Percentiles rank a stretch among this genome's conserved stretches.
Conservation (phyloP, 2,797 vertebrate genomes). For the Macropodus opercularis region DNA sequence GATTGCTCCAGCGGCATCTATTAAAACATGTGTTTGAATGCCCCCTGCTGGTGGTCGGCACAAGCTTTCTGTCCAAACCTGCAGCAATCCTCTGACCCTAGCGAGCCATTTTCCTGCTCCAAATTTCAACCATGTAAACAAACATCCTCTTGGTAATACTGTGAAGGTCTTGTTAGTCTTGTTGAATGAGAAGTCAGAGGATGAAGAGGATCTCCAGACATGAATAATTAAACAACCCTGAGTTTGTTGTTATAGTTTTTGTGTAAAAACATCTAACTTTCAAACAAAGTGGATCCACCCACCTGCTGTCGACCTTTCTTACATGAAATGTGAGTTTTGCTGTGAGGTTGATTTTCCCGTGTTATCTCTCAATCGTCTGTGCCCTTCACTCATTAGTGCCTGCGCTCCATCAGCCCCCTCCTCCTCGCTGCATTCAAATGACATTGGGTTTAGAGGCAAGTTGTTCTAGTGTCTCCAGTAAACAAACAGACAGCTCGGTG, state of each 20-base stretch:
- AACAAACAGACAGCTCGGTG: conserved; percentile 49
- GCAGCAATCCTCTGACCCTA: conserved; percentile 17
- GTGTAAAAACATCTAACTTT: conserved; percentile 16
- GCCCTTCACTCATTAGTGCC: no score
- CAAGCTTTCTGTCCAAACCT: neutral
- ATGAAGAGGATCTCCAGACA: conserved; percentile 38
- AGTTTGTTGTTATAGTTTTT: conserved; percentile 43
- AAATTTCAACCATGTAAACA: conserved; percentile 54
- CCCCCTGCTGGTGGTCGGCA: conserved; percentile 42
- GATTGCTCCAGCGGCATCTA: conserved; percentile 5
- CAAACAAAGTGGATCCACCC: conserved; percentile 32
- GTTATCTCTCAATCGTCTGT: conserved; percentile 1
- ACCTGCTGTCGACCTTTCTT: conserved; percentile 15
- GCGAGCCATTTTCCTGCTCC: conserved; percentile 27
- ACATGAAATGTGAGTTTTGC: conserved; percentile 31
- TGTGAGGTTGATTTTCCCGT: conserved; percentile 21
- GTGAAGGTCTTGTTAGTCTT: conserved; percentile 58
- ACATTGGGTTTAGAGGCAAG: conserved; percentile 29
- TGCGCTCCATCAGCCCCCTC: conserved; percentile 5
- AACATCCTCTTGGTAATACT: conserved; percentile 48
- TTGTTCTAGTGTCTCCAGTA: conserved; percentile 28
- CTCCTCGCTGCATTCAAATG: conserved; percentile 6
- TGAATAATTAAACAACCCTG: conserved; percentile 66
- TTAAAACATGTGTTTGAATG: conserved; percentile 10
- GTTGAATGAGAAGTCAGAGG: conserved; percentile 40